Evolutionary conservation across 2,113 vertebrate genomes (phyloP), one percentile per base, ranked within the genome.

Genomic region (Myiopsitta monachus): DNA sequence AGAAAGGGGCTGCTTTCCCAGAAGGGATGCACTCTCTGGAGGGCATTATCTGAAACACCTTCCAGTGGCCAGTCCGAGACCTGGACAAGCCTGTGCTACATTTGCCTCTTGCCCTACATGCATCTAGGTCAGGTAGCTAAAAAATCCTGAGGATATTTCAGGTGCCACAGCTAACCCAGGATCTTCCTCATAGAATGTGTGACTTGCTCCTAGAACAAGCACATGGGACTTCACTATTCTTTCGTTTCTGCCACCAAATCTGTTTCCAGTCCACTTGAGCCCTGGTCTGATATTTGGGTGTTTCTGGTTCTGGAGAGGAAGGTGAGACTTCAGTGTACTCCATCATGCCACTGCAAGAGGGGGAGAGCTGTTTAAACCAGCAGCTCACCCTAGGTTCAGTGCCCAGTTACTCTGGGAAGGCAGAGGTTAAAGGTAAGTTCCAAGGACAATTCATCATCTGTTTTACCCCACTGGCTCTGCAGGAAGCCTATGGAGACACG

Each of bases 401-500:
- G 41, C 41, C 49, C 66, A 14, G n/a, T n/a, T 52, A 26, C 41
- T 54, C 27, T 61, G 21, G 7, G 55, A 83, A 61, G 16, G 18
- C 23, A 75, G 43, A 38, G 26, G 18, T 70, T 11, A 63, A 87
- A 64, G 18, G 16, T 18, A 66, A 78, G 11, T 33, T 88, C 68
- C 26, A 43, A 75, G 64, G 43, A 21, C 61, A 47, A 4, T 31
- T 51, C 51, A 72, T 55, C 38, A 26, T 12, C 49, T 47, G 33
- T 55, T 13, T 83, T 33, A 27, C 26, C 28, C 28, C 69, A 69
- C 27, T 4, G 2, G 38, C 51, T 72, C 62, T 72, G 52, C 36
- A 27, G 69, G 36, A 70, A 78, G 47, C 76, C 51, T 47, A 3
- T 1, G 1, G 68, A 67, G 28, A 51, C 61, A 19, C 0, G 0